Conservation (phyloP, 2,797 vertebrate species). For the Enteromius treurensis region DNA sequence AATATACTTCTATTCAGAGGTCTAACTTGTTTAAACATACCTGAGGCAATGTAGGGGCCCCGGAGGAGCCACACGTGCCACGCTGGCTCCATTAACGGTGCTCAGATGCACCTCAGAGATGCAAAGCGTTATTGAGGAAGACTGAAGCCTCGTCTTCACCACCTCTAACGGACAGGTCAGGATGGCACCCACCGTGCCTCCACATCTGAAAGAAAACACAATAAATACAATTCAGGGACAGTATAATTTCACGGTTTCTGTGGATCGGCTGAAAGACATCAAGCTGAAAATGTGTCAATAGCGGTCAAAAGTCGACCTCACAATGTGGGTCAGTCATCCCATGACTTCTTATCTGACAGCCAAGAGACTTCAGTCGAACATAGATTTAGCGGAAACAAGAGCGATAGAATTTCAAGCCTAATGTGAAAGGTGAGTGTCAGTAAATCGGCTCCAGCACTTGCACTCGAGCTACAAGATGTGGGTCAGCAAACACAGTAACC, state of each 20-base stretch:
- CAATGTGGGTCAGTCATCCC: neutral
- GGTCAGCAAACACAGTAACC: constrained; percentile 13
- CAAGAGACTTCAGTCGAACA: neutral
- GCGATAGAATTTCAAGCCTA: neutral
- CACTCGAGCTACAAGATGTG: constrained; percentile 17
- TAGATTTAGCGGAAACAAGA: neutral
- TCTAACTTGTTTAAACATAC: constrained; percentile 70
- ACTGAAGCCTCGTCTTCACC: constrained; percentile 96
- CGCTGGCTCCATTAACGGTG: constrained; percentile 87
- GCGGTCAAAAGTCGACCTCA: neutral
- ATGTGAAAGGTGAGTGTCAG: constrained; percentile 3
- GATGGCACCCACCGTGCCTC: constrained; percentile 97
- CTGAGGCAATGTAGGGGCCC: constrained; percentile 95
- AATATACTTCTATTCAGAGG: neutral
- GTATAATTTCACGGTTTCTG: neutral
- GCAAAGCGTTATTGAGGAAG: constrained; percentile 90
- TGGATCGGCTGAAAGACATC: neutral
- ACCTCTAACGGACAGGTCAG: constrained; percentile 98
- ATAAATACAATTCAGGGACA: neutral
- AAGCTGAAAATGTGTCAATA: neutral
- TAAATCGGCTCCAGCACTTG: neutral
- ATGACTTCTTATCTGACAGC: neutral
- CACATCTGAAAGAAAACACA: constrained; percentile 80
- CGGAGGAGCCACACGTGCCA: constrained; percentile 86
- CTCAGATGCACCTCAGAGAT: constrained; percentile 94